Conservation (phyloP, 2,888 invertebrate genomes). For the Sceliomorpha sp. region DNA sequence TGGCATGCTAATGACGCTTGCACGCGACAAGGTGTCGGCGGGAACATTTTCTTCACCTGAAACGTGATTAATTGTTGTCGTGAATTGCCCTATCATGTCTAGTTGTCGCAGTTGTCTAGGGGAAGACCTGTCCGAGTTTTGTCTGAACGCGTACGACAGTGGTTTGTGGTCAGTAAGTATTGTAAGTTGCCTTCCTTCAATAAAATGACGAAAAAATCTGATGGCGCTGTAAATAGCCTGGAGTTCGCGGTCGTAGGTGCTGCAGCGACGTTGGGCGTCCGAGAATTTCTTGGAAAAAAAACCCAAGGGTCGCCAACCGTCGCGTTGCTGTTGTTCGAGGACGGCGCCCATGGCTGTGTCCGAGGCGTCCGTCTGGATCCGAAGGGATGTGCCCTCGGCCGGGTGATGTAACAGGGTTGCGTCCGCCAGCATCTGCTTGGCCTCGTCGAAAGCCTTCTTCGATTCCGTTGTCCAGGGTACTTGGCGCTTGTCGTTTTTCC, state of each 20-base stretch:
- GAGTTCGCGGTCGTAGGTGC: slow-evolving; percentile 16
- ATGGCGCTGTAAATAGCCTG: slow-evolving; percentile 7
- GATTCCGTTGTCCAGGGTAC: too few relatives aligned
- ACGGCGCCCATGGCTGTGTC: slow-evolving; percentile 23
- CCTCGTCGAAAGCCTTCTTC: too few relatives aligned
- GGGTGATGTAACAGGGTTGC: too few relatives aligned
- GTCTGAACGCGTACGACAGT: neutral
- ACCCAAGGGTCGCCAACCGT: slow-evolving; percentile 5
- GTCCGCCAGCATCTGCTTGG: too few relatives aligned
- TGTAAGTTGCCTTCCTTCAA: slow-evolving; percentile 1
- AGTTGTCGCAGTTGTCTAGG: slow-evolving; percentile 19
- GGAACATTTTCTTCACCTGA: slow-evolving; percentile 16
- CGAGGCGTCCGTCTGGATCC: too few relatives aligned
- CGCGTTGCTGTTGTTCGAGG: slow-evolving; percentile 7
- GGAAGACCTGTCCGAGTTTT: slow-evolving; percentile 16
- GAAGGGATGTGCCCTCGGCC: too few relatives aligned
- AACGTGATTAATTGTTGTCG: slow-evolving; percentile 16
- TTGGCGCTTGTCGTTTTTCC: too few relatives aligned
- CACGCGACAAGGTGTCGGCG: slow-evolving; percentile 19
- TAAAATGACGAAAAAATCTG: slow-evolving; percentile 11
- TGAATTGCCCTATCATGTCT: slow-evolving; percentile 13
- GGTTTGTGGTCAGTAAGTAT: slow-evolving; percentile 1
- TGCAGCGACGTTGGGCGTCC: slow-evolving; percentile 1
- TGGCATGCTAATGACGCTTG: too few relatives aligned
- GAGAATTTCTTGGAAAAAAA: slow-evolving; percentile 15